Evolutionary conservation across 2,797 vertebrate species (phyloP).

Genomic region (Meriones psammophilus): DNA sequence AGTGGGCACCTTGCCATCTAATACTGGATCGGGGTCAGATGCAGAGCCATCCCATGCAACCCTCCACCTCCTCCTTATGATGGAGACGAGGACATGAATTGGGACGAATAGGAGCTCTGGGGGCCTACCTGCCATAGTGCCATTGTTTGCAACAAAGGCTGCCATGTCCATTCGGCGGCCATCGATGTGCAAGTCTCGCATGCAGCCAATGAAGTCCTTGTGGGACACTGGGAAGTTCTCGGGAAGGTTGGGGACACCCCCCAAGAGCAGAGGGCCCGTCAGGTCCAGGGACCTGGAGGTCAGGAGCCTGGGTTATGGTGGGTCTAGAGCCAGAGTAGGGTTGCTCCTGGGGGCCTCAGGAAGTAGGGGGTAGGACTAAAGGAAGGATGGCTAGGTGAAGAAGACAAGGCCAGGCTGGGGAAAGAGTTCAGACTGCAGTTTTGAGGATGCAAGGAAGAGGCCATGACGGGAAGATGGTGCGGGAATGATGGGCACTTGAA

Average conservation of each 20-base stretch:
- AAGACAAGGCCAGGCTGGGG: background rate
- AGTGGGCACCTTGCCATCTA: background rate
- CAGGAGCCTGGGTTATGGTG: slow-evolving; percentile 63
- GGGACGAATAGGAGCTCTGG: background rate
- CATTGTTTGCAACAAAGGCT: slow-evolving; percentile 97
- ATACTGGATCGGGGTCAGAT: background rate
- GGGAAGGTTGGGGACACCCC: slow-evolving; percentile 97
- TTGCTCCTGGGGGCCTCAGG: slow-evolving; percentile 52
- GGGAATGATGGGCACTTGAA: background rate
- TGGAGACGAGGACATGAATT: background rate
- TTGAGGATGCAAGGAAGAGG: background rate
- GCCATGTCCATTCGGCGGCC: slow-evolving; percentile 95
- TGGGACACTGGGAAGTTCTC: slow-evolving; percentile 97
- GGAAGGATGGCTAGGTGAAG: background rate
- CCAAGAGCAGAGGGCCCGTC: slow-evolving; percentile 93
- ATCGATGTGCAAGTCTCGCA: slow-evolving; percentile 97
- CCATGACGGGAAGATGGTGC: background rate
- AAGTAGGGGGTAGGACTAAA: slow-evolving; percentile 40
- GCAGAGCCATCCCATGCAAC: background rate
- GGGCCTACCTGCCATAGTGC: slow-evolving; percentile 93
- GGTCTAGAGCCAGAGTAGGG: slow-evolving; percentile 27
- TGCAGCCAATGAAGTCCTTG: slow-evolving; percentile 97
- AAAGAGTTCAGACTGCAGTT: background rate
- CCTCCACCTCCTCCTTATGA: background rate
- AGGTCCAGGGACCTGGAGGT: slow-evolving; percentile 90